Base-by-base conservation (phyloP, 2,113 vertebrate genomes). In the Acanthochromis polyacanthus region DNA sequence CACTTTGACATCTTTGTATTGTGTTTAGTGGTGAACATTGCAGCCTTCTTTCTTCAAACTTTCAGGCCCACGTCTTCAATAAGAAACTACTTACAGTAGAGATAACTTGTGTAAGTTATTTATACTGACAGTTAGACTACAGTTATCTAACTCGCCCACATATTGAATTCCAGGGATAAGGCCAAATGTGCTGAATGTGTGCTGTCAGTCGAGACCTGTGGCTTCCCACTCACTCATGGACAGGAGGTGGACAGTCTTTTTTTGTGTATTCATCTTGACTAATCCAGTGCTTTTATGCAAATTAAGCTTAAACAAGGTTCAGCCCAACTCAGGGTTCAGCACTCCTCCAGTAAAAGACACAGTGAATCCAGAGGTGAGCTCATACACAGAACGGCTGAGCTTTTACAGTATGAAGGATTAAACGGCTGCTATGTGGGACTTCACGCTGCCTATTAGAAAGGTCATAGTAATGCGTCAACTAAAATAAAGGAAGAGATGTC, bases 281-380 rank as follows among this genome's bases (percentile, higher is more conserved):
- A 45, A 52, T 60, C 3, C 3, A 51, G 52, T 14, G 36, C 58
- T 74, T 75, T 81, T 78, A 81, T 78, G 83, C 64, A 81, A 81
- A 85, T 85, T 20, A 23, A 4, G 30, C 73, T 78, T 59, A 69
- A 65, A 70, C 50, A 32, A 38, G 46, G 53, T 61, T 81, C 22
- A 51, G 51, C 16, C 4, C 61, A 74, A 43, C n/a, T 50, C 40
- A 19, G 48, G 53, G 60, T 66, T 77, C 59, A 52, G 58, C 28
- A 50, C 38, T 38, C 36, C 38, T 61, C 17, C 38, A 65, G 9
- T 71, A 52, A 40, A 75, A 69, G 20, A 59, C 73, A 59, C 20
- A 20, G 32, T 73, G 57, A 69, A 45, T 43, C 25, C 25, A 20
- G 38, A 68, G 56, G 50, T 20, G 67, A 68, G 58, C 59, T 55